Evolutionary conservation across 2,113 vertebrate genomes (phyloP), one percentile per base, ranked within the genome.

Genomic region (Setophaga coronata): DNA sequence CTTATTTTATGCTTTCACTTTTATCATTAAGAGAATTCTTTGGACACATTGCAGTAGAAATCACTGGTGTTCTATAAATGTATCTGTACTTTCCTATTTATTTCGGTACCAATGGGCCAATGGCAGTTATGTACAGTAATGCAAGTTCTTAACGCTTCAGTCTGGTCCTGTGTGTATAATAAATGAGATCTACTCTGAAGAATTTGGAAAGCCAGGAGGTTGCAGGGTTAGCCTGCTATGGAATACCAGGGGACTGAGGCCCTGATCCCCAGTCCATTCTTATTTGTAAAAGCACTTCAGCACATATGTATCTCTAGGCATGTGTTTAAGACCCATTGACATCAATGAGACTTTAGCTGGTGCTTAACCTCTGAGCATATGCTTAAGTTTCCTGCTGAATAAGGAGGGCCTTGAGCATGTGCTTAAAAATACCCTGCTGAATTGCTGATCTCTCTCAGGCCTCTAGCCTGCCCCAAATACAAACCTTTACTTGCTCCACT

Each of bases 241-340:
- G 89, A 96, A 90, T 95, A 86, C 50, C 96, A 90, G 45, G 92
- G 85, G 96, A 96, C 92, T 90, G 92, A 92, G 93, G 93, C 93
- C 93, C 96, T 96, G 95, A 96, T 95, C 93, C 92, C 82, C 93
- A 96, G 96, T 96, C 92, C 80, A 25, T 97, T 94, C 93, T 84
- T 93, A 94, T 97, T 97, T 96, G 95, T 87, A 88, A 87, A 94
- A 96, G 95, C 94, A 97, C 96, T 97, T 97, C 90, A 93, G 86
- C 95, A 94, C 93, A 97, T 90, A 94, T 96, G 96, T 93, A 93
- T 95, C 95, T 97, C 88, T 82, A 93, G 96, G 95, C 92, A 93
- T 96, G 92, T 97, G 95, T 97, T 96, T 97, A 96, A 97, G 93
- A 93, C 90, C 90, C 96, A 97, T 71, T 96, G 95, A 97, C 95